Percentiles rank a stretch among this genome's conserved stretches.
Evolutionary conservation across 1,140 invertebrate species (phyloP).

Genomic region (Caenorhabditis briggsae): DNA sequence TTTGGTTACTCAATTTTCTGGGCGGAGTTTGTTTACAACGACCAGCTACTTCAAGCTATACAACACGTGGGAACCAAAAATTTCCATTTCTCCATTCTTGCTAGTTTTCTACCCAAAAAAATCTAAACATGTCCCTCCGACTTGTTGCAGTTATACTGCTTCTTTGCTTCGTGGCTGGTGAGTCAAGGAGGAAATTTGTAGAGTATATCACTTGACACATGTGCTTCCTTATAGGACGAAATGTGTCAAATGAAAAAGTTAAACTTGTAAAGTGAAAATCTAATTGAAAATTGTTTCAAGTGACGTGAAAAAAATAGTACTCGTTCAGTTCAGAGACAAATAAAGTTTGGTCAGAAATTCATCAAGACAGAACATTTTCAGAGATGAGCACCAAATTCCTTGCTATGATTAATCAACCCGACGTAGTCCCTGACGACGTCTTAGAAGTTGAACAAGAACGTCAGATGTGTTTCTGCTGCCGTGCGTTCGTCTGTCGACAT

Average conservation of each 20-base stretch:
- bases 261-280: too few species aligned
- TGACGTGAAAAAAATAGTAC: background rate
- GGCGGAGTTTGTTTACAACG: background rate
- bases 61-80: too few species aligned
- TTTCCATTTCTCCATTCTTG: background rate
- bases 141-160: background rate
- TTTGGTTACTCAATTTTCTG: too few species aligned
- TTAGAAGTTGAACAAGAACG: background rate
- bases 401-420: background rate
- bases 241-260: too few species aligned
- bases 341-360: too few species aligned
- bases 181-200: background rate
- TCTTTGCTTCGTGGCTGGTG: background rate
- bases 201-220: too few species aligned
- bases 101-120: background rate
- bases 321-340: too few species aligned
- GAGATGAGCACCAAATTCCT: background rate
- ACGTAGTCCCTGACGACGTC: background rate
- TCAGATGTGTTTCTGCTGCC: slow-evolving; percentile 51
- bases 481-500: slow-evolving; percentile 49
- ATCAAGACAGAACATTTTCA: background rate
- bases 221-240: too few species aligned
- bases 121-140: background rate
- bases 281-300: too few species aligned
- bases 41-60: too few species aligned